Percentiles rank a stretch among this genome's conserved stretches.
Evolutionary conservation across 1,140 invertebrate species (phyloP).

Genomic region (Drosophila ohnishii): DNA sequence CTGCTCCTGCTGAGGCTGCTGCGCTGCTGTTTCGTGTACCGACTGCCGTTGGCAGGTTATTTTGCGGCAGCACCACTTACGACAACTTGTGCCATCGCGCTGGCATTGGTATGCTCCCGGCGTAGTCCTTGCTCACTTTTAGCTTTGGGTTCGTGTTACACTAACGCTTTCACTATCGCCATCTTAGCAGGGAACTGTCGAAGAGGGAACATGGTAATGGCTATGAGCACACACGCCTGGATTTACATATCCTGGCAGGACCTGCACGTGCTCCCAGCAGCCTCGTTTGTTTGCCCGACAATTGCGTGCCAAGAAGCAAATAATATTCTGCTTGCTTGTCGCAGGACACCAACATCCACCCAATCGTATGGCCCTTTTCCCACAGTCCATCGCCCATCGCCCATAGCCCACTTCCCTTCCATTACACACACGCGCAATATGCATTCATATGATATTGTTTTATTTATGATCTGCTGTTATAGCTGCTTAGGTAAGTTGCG

Average conservation of each 20-base stretch:
- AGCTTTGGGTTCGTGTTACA: slow-evolving; percentile 45
- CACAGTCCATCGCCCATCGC: not conserved
- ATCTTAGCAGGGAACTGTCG: slow-evolving; percentile 33
- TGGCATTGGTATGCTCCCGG: slow-evolving; percentile 70
- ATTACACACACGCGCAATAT: slow-evolving; percentile 27
- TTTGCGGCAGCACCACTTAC: slow-evolving; percentile 40
- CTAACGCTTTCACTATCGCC: slow-evolving; percentile 66
- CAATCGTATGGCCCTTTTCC: not conserved
- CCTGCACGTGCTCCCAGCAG: slow-evolving; percentile 32
- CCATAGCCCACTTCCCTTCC: slow-evolving; percentile 5
- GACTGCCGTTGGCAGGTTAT: slow-evolving; percentile 25
- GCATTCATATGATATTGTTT: slow-evolving; percentile 77
- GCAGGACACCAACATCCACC: slow-evolving; percentile 24
- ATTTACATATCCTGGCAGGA: slow-evolving; percentile 59
- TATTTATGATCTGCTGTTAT: slow-evolving; percentile 76
- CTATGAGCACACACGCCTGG: slow-evolving; percentile 17
- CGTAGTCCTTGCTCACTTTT: slow-evolving; percentile 37
- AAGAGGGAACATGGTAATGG: slow-evolving; percentile 56
- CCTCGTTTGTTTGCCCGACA: slow-evolving; percentile 26
- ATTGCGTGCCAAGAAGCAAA: slow-evolving; percentile 60
- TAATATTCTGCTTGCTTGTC: slow-evolving; percentile 56
- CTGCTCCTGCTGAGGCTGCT: slow-evolving; percentile 12
- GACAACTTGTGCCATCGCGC: slow-evolving; percentile 28
- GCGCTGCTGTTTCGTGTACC: slow-evolving; percentile 21
- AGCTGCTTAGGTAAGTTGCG: slow-evolving; percentile 62